phyloP scores from a whole-genome alignment of 2,888 invertebrate species.

The Lasius fuliginosus region DNA sequence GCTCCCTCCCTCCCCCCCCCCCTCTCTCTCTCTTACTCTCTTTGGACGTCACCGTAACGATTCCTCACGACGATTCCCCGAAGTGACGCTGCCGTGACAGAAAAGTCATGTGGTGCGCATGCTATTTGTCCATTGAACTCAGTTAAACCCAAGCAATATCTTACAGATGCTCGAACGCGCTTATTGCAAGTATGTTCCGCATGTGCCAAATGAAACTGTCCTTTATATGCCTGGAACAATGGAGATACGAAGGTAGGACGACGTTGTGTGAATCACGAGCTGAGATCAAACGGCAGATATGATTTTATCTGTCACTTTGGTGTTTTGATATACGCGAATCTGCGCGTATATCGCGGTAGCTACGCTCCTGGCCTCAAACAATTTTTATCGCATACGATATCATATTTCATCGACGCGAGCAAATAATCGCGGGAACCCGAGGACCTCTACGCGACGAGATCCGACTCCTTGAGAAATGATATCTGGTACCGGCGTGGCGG shows the following conservation, averaged over 20 bases:
- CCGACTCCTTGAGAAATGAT: background rate
- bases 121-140: slow-evolving; percentile 43
- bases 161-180: slow-evolving; percentile 3
- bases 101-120: slow-evolving; percentile 16
- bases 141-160: slow-evolving; percentile 26
- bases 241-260: slow-evolving; percentile 19
- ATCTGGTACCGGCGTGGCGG: background rate
- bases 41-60: slow-evolving; percentile 14
- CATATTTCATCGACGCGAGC: slow-evolving; percentile 7
- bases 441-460: background rate
- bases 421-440: slow-evolving; percentile 27
- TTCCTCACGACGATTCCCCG: background rate
- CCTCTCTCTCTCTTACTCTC: slow-evolving; percentile 15
- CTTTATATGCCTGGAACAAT: background rate
- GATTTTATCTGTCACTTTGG: slow-evolving; percentile 8
- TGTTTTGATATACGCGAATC: background rate
- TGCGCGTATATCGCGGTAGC: background rate
- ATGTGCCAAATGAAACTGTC: background rate
- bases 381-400: background rate
- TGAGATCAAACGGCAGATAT: slow-evolving; percentile 16
- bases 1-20: background rate
- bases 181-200: slow-evolving; percentile 9
- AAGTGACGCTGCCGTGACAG: background rate
- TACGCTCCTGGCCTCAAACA: background rate
- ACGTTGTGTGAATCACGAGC: background rate